Conservation (phyloP, 37 sponge, comb jelly and placozoan species). For the Aphrocallistes beatrix region DNA sequence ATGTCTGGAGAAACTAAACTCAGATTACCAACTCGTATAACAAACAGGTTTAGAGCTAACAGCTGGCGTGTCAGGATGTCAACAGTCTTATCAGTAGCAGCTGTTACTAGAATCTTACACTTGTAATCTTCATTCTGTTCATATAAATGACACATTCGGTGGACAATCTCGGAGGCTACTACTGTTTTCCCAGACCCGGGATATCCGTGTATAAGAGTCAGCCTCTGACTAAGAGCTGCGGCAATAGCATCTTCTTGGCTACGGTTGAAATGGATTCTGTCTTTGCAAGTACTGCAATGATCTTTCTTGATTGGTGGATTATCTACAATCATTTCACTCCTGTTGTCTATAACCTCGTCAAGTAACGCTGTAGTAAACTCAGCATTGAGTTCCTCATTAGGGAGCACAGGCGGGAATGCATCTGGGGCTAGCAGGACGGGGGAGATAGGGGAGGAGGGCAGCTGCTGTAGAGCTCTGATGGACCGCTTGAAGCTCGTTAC, state of each 20-base stretch:
- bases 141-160: not conserved
- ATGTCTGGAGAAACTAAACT: conserved; percentile 28
- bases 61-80: conserved; percentile 42
- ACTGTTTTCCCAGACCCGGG: conserved; percentile 72
- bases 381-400: not conserved
- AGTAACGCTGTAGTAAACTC: not conserved
- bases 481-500: conserved; percentile 31
- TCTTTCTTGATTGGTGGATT: too few species aligned
- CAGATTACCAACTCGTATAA: conserved; percentile 40
- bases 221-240: conserved; percentile 28
- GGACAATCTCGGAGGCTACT: conserved; percentile 47
- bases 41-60: conserved; percentile 22
- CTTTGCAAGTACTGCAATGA: not conserved
- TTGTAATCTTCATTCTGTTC: not conserved
- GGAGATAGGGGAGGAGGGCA: not conserved
- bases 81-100: conserved; percentile 58
- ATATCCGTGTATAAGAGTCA: conserved; percentile 71
- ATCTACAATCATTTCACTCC: too few species aligned
- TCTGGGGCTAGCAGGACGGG: not conserved
- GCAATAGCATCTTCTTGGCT: conserved; percentile 43
- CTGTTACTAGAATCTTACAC: conserved; percentile 37
- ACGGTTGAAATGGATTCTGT: conserved; percentile 17
- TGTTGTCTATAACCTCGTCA: too few species aligned
- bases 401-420: not conserved
- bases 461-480: conserved; percentile 21